Evolutionary conservation across 2,888 invertebrate genomes (phyloP).

Genomic region (Autographa pulchrina): DNA sequence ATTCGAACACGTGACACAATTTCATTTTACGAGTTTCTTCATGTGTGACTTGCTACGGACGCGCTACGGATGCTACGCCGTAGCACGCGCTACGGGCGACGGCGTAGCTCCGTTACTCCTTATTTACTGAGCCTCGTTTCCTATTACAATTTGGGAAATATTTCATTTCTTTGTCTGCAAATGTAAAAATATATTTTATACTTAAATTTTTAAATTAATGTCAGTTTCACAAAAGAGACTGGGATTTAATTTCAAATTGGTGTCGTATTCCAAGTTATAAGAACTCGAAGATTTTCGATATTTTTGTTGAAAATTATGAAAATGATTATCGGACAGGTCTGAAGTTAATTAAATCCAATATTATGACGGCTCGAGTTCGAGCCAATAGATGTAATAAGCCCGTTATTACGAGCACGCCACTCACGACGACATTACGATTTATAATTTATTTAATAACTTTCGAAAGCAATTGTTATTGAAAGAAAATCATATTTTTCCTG

Average conservation of each 20-base stretch:
- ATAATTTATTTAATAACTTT: slow-evolving; percentile 14
- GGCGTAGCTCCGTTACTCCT: slow-evolving; percentile 43
- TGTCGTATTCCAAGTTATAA: background rate
- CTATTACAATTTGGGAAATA: slow-evolving; percentile 17
- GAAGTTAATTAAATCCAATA: slow-evolving; percentile 34
- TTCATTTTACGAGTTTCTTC: slow-evolving; percentile 18
- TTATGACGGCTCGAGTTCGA: slow-evolving; percentile 11
- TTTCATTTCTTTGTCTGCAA: background rate
- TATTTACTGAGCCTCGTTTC: slow-evolving; percentile 19
- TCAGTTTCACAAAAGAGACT: background rate
- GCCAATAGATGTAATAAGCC: slow-evolving; percentile 31
- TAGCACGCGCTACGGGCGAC: slow-evolving; percentile 47
- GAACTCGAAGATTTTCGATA: background rate
- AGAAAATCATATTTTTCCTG: background rate
- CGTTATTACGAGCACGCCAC: slow-evolving; percentile 19
- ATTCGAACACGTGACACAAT: slow-evolving; percentile 8
- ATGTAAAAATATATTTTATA: background rate
- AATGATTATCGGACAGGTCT: slow-evolving; percentile 17
- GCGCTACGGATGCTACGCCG: slow-evolving; percentile 52
- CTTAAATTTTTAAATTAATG: background rate
- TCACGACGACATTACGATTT: background rate
- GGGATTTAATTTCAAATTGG: background rate
- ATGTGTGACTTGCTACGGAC: slow-evolving; percentile 31
- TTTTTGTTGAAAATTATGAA: slow-evolving; percentile 19
- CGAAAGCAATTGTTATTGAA: background rate